Conservation (phyloP, 2,113 vertebrate species). For the Fulmarus glacialis region DNA sequence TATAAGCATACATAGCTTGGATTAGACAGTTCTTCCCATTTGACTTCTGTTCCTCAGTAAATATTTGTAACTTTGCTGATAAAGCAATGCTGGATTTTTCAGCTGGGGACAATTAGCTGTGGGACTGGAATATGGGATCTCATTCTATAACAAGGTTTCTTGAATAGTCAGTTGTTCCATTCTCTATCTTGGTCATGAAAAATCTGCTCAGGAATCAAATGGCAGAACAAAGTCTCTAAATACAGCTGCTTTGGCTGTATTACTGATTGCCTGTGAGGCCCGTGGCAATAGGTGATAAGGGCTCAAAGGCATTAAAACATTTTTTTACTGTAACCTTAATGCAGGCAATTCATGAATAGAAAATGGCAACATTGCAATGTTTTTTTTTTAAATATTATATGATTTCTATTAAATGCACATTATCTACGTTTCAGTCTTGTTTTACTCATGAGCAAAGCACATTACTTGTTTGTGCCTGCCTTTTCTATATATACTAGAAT, state of each 20-base stretch:
- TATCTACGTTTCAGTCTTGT: background rate
- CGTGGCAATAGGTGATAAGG: background rate
- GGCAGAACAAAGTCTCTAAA: background rate
- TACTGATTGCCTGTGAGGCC: background rate
- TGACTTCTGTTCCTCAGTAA: slow-evolving; percentile 40
- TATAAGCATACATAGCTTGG: background rate
- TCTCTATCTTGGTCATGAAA: background rate
- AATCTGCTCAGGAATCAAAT: slow-evolving; percentile 13
- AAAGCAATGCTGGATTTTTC: slow-evolving; percentile 23
- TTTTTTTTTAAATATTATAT: background rate
- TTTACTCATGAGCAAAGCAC: background rate
- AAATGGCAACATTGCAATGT: background rate
- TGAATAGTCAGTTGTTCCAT: background rate
- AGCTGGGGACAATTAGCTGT: slow-evolving; percentile 18
- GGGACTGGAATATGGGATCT: background rate
- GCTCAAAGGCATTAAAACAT: background rate
- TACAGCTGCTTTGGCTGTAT: background rate
- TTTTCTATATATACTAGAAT: background rate
- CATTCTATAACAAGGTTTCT: background rate
- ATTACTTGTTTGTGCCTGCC: background rate
- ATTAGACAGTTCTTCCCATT: slow-evolving; percentile 28
- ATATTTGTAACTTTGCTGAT: slow-evolving; percentile 51
- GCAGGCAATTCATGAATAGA: background rate
- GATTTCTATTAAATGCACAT: background rate
- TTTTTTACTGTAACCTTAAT: background rate